Evolutionary conservation across 2,113 vertebrate genomes (phyloP).

Genomic region (Cercocebus atys): DNA sequence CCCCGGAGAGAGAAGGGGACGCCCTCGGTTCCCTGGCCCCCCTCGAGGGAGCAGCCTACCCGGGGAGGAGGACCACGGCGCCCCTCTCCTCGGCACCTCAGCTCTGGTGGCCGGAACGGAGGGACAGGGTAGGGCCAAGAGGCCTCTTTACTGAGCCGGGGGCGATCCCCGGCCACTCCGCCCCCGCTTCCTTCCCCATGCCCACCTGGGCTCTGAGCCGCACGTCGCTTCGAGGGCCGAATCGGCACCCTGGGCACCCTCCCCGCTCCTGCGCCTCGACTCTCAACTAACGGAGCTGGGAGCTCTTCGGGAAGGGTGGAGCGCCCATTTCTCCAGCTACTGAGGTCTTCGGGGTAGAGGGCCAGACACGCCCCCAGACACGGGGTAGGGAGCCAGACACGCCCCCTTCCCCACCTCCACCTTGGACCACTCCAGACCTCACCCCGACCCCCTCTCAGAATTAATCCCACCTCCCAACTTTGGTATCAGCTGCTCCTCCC

Average conservation of each 20-base stretch:
- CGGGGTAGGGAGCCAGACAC: background rate
- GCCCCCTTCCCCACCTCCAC: constrained; percentile 47
- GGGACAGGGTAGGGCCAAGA: background rate
- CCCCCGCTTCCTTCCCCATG: background rate
- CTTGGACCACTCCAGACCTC: background rate
- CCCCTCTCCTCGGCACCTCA: background rate
- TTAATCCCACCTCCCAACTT: background rate
- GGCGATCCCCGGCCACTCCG: background rate
- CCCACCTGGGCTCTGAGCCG: constrained; percentile 23
- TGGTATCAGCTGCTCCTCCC: background rate
- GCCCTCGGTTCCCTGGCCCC: background rate
- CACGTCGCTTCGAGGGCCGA: constrained; percentile 38
- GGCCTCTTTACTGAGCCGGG: background rate
- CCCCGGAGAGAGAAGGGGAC: background rate
- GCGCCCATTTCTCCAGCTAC: background rate
- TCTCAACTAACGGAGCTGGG: background rate
- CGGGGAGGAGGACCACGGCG: background rate
- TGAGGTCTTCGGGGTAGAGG: background rate
- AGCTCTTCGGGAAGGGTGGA: background rate
- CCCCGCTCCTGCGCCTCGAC: constrained; percentile 10
- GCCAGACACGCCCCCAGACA: constrained; percentile 44
- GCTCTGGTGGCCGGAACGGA: background rate
- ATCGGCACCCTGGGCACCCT: constrained; percentile 25
- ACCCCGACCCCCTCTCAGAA: background rate
- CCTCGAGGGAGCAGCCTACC: background rate